These are phyloP conservation scores for Zygothrica quintamaculata DNA, from an alignment of 2,888 invertebrate genomes.

Conservation along the genomic window DNA sequence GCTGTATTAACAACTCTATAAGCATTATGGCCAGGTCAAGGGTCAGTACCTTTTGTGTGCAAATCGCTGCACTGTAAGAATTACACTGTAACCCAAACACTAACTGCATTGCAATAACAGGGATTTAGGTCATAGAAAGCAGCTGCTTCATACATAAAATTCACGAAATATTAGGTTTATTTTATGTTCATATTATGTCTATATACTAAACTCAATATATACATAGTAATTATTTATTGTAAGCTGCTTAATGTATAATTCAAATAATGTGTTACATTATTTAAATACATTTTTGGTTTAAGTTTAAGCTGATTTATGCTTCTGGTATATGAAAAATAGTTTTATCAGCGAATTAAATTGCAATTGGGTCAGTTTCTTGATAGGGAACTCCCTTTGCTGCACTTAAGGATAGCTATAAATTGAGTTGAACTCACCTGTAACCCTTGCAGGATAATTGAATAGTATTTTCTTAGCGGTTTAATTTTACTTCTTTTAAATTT, in stretches of 20 bases:
- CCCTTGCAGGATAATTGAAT: slow-evolving; percentile 34
- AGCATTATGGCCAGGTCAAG: slow-evolving; percentile 9
- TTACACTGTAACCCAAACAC: background rate
- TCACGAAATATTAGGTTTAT: no score
- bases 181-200: no score
- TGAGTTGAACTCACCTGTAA: slow-evolving; percentile 52
- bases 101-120: background rate
- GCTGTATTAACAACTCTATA: slow-evolving; percentile 1
- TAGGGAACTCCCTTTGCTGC: slow-evolving; percentile 16
- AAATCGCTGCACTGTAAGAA: no score
- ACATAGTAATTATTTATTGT: no score
- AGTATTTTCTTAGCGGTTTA: slow-evolving; percentile 15
- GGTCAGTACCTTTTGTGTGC: background rate
- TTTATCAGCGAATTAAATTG: slow-evolving; percentile 32
- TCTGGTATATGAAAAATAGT: no score
- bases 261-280: no score
- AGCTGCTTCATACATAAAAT: background rate
- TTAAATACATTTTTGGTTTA: no score
- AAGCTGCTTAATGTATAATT: no score
- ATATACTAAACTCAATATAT: slow-evolving; percentile 2
- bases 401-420: slow-evolving; percentile 7
- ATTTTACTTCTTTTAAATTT: no score
- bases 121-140: slow-evolving; percentile 6
- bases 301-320: no score
- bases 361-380: slow-evolving; percentile 57